Percentiles rank a stretch among this genome's conserved stretches.
These are phyloP conservation scores for Sinopyrophorus schimmeli DNA, from an alignment of 2,888 invertebrate species.

Conservation along the genomic window DNA sequence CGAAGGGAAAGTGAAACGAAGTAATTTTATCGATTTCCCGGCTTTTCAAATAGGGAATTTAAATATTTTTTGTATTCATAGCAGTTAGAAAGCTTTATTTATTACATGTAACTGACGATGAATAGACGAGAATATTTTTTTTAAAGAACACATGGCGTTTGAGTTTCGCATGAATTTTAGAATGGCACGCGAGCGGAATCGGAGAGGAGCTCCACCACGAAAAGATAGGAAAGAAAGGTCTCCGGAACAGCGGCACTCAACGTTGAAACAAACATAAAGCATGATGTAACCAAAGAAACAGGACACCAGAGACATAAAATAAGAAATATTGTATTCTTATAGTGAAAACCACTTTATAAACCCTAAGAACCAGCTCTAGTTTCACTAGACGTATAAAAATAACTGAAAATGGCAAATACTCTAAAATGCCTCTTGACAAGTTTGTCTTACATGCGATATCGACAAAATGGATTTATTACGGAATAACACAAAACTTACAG, in stretches of 20 bases:
- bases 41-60: no score
- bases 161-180: conserved; percentile 30
- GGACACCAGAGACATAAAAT: conserved; percentile 33
- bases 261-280: conserved; percentile 34
- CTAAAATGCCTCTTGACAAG: conserved; percentile 18
- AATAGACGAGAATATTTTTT: conserved; percentile 24
- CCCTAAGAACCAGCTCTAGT: conserved; percentile 21
- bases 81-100: conserved; percentile 13
- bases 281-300: conserved; percentile 35
- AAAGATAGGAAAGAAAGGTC: conserved; percentile 44
- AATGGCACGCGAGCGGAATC: conserved; percentile 29
- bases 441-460: conserved; percentile 1
- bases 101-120: conserved; percentile 17
- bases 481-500: no score
- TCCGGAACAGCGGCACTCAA: conserved; percentile 31
- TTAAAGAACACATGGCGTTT: conserved; percentile 16
- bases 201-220: conserved; percentile 40
- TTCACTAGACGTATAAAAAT: conserved; percentile 17
- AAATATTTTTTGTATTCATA: conserved; percentile 13
- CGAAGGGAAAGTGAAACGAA: no score
- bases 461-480: no score
- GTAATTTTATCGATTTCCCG: no score
- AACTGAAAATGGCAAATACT: conserved; percentile 14
- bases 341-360: conserved; percentile 33
- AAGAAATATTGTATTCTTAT: conserved; percentile 32